These are phyloP conservation scores for Noctua comes DNA, from an alignment of 2,888 invertebrate species.

Conservation along the genomic window DNA sequence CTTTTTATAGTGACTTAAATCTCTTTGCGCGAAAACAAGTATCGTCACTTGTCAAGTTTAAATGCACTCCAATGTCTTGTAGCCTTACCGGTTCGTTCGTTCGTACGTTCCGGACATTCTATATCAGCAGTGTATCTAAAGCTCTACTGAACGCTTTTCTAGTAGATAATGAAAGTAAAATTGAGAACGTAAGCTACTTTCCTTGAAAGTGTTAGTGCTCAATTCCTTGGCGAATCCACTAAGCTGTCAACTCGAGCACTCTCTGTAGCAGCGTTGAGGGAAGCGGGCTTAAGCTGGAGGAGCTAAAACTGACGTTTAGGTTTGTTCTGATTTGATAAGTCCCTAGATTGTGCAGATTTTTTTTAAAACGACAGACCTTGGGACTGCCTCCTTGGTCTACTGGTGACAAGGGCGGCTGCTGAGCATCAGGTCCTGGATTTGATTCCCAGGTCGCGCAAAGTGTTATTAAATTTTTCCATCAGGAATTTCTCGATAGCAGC, in stretches of 20 bases:
- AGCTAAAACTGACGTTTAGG: slow-evolving; percentile 14
- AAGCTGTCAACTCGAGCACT: slow-evolving; percentile 46
- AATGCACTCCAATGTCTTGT: not conserved
- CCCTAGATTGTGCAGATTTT: not conserved
- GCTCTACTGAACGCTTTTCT: slow-evolving; percentile 1
- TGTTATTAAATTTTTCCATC: too few relatives aligned
- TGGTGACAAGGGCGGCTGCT: too few relatives aligned
- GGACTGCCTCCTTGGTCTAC: too few relatives aligned
- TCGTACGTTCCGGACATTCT: not conserved
- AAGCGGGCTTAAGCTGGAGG: slow-evolving; percentile 10
- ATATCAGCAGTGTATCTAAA: slow-evolving; percentile 5
- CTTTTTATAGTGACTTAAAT: too few relatives aligned
- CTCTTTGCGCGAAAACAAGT: not conserved
- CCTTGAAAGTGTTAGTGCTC: slow-evolving; percentile 51
- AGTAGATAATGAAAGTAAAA: slow-evolving; percentile 47
- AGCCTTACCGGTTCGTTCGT: not conserved
- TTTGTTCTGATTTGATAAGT: too few relatives aligned
- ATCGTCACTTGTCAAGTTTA: not conserved
- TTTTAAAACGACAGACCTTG: not conserved
- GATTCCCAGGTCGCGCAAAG: too few relatives aligned
- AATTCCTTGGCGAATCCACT: slow-evolving; percentile 40
- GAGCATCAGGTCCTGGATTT: too few relatives aligned
- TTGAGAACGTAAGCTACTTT: slow-evolving; percentile 49
- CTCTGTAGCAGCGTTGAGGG: slow-evolving; percentile 13
- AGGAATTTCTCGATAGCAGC: too few relatives aligned